Percentiles rank a stretch among this genome's conserved stretches.
These are phyloP conservation scores for Drosophila ohnishii DNA, from an alignment of 1,140 invertebrate genomes.

Conservation along the genomic window DNA sequence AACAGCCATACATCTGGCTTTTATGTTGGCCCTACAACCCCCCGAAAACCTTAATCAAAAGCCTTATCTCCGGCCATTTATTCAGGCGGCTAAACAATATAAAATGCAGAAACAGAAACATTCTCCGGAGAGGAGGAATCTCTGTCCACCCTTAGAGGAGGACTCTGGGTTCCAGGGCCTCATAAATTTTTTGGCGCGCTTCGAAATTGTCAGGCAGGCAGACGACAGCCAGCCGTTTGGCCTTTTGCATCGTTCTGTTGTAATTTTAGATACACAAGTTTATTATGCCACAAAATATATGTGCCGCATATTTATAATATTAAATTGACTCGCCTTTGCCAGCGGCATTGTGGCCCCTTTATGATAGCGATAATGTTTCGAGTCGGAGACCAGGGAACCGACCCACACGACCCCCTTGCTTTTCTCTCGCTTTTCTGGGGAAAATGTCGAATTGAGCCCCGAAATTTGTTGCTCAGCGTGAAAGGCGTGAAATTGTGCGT, in stretches of 20 bases:
- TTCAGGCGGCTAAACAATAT: slow-evolving; percentile 68
- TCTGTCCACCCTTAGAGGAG: neutral
- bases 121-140: slow-evolving; percentile 1
- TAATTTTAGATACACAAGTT: slow-evolving; percentile 81
- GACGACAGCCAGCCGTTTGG: slow-evolving; percentile 1
- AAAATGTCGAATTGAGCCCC: slow-evolving; percentile 21
- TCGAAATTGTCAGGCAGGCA: slow-evolving; percentile 65
- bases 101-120: slow-evolving; percentile 64
- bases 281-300: slow-evolving; percentile 80
- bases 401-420: slow-evolving; percentile 21
- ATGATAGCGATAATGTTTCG: slow-evolving; percentile 68
- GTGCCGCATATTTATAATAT: slow-evolving; percentile 78
- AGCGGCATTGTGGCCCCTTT: slow-evolving; percentile 40
- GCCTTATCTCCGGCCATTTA: slow-evolving; percentile 69
- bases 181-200: slow-evolving; percentile 77
- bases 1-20: slow-evolving; percentile 12
- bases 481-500: slow-evolving; percentile 68
- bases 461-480: slow-evolving; percentile 47
- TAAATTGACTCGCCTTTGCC: slow-evolving; percentile 64
- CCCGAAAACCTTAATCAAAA: slow-evolving; percentile 54
- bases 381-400: slow-evolving; percentile 12
- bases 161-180: slow-evolving; percentile 23
- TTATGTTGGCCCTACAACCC: slow-evolving; percentile 3
- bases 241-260: slow-evolving; percentile 54
- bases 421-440: neutral